phyloP scores from a whole-genome alignment of 92 coral and sea anemone genomes.

The Umimayanthus kanabou region DNA sequence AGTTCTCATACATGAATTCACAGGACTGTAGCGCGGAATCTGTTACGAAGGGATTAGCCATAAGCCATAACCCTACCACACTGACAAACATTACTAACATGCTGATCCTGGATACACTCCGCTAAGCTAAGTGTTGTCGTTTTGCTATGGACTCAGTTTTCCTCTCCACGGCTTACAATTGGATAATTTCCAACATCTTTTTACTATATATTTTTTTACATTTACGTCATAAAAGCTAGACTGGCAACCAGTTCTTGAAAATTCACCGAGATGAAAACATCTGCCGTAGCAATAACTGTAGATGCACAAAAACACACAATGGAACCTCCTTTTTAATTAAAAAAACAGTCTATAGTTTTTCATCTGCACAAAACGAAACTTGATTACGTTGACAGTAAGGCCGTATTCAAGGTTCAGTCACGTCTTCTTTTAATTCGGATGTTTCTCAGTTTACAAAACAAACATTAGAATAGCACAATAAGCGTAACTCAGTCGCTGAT shows the following conservation, averaged over 20 bases:
- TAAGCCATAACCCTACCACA: no score
- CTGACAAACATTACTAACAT: background rate
- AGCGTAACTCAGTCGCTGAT: background rate
- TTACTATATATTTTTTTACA: background rate
- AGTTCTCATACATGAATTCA: background rate
- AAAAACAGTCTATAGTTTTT: background rate
- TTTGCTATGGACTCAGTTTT: no score
- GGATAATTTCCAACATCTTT: no score
- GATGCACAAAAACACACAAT: background rate
- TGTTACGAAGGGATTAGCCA: background rate
- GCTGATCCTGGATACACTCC: background rate
- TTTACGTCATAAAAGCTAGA: background rate
- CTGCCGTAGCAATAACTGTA: background rate
- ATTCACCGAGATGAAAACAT: background rate
- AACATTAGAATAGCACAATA: background rate
- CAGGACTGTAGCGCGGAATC: background rate
- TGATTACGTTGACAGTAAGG: background rate
- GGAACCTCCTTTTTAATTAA: background rate
- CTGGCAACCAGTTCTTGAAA: background rate
- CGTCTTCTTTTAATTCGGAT: no score
- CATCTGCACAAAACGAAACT: background rate
- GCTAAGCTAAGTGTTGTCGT: no score
- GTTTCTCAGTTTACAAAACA: background rate
- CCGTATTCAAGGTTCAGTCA: background rate
- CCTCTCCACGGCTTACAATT: background rate